A percentile compares a stretch with the other conserved stretches of the same genome.
phyloP scores from a whole-genome alignment of 2,797 vertebrate species.

The Notolabrus celidotus region DNA sequence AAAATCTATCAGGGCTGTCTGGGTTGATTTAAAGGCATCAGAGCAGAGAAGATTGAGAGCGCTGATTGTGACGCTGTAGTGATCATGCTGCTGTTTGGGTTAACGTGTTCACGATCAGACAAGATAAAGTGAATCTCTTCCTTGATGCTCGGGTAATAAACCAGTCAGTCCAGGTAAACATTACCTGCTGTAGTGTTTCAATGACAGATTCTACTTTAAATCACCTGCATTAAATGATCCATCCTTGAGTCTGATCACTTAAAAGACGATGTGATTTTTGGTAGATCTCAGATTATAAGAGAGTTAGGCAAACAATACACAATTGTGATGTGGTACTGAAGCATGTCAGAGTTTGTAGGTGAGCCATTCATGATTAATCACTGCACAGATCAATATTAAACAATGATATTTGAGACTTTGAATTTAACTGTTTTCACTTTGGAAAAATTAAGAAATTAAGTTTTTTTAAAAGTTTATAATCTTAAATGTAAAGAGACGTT shows the following conservation, averaged over 20 bases:
- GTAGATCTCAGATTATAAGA: no score
- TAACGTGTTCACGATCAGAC: no score
- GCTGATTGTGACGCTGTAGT: background rate
- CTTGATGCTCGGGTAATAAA: background rate
- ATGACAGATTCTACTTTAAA: background rate
- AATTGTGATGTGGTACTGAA: no score
- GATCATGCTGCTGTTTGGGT: slow-evolving; percentile 1
- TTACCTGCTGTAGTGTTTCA: background rate
- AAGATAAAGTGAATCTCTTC: slow-evolving; percentile 7
- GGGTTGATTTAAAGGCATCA: slow-evolving; percentile 2
- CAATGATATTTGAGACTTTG: no score
- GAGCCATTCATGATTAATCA: no score
- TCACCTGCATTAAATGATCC: background rate
- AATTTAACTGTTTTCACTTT: no score
- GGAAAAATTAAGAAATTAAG: no score
- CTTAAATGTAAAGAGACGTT: no score
- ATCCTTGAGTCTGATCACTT: background rate
- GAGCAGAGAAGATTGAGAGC: background rate
- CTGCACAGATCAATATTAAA: no score
- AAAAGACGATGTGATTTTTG: background rate
- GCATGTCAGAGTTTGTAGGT: no score
- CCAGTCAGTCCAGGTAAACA: background rate
- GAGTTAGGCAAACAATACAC: no score
- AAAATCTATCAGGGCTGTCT: background rate
- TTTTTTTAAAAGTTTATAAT: no score